A percentile compares a stretch with the other conserved stretches of the same genome.
Conservation (phyloP, 2,113 vertebrate species). For the Thunnus maccoyii region DNA sequence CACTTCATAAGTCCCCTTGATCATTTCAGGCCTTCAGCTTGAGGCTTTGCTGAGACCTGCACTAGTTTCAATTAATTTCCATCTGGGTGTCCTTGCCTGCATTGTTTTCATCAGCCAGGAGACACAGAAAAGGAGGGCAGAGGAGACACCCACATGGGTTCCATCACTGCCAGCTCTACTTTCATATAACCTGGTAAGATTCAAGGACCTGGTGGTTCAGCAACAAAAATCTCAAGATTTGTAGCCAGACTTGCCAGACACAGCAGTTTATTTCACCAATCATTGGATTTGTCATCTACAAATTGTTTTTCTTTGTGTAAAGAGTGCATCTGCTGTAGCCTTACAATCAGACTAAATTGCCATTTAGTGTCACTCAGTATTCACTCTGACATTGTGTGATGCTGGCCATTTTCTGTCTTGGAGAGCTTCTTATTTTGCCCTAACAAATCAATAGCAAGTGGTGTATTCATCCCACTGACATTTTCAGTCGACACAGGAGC, state of each 20-base stretch:
- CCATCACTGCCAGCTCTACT: background rate
- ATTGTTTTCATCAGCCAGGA: slow-evolving; percentile 49
- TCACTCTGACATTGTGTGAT: background rate
- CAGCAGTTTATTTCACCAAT: background rate
- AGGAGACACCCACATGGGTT: background rate
- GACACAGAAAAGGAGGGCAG: slow-evolving; percentile 30
- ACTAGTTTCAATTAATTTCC: slow-evolving; percentile 61
- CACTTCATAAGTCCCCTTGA: slow-evolving; percentile 55
- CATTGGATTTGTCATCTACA: background rate
- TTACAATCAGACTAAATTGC: no score
- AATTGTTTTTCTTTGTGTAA: background rate
- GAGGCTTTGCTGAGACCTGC: slow-evolving; percentile 49
- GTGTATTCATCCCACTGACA: background rate
- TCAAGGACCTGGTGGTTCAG: background rate
- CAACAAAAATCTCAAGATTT: background rate
- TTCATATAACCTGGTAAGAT: background rate
- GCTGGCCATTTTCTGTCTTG: background rate
- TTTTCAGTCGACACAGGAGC: background rate
- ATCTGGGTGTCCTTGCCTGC: slow-evolving; percentile 47
- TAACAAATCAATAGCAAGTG: background rate
- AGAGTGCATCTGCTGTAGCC: background rate
- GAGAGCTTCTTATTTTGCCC: background rate
- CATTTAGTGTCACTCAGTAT: background rate
- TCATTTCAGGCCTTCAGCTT: slow-evolving; percentile 40
- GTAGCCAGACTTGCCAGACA: background rate